Conservation (phyloP, 2,113 vertebrate species). For the Cettia cetti region DNA sequence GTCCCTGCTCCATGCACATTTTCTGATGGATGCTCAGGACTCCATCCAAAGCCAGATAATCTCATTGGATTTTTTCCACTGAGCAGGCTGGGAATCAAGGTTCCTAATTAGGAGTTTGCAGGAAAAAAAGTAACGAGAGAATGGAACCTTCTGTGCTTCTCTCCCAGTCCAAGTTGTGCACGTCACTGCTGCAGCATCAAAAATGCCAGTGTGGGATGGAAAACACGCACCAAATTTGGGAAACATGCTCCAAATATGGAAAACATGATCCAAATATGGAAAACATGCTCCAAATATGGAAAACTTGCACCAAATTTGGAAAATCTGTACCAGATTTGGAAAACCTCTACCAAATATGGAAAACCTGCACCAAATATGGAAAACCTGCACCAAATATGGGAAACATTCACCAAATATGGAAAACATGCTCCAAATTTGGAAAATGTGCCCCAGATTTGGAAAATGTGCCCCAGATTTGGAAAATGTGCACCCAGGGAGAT, state of each 20-base stretch:
- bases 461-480: rapidly evolving
- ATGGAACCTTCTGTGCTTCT: conserved; percentile 11
- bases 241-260: rapidly evolving
- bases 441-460: rapidly evolving
- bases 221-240: not conserved
- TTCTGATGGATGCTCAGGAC: not conserved
- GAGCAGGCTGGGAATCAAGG: not conserved
- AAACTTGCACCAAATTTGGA: rapidly evolving
- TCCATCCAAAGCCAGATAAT: not conserved
- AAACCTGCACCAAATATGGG: rapidly evolving
- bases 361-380: not conserved
- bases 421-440: rapidly evolving
- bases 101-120: not conserved
- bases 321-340: rapidly evolving
- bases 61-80: not conserved
- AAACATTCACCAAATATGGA: rapidly evolving
- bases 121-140: not conserved
- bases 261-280: rapidly evolving
- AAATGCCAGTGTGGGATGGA: not conserved
- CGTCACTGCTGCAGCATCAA: not conserved
- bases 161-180: not conserved
- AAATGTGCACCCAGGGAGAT: not conserved
- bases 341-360: rapidly evolving
- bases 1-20: not conserved
- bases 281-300: rapidly evolving